Evolutionary conservation across 2,888 invertebrate genomes (phyloP).

Genomic region (Leucania comma): DNA sequence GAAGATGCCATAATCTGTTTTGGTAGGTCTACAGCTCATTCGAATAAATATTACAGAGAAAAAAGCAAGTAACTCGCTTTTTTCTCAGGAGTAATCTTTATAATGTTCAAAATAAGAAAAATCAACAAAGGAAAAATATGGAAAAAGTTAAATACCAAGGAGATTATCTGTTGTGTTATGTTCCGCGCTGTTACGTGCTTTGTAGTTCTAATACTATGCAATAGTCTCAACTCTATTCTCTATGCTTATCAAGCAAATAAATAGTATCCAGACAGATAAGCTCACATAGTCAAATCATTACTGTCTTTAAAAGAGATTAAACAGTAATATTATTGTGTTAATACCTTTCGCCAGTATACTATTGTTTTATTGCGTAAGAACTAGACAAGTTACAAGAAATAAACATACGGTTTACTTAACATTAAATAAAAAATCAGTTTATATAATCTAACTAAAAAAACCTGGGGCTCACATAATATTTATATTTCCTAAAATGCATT

Average conservation of each 20-base stretch:
- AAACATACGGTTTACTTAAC: neutral
- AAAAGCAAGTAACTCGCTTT: no score
- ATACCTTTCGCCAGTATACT: neutral
- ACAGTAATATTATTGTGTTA: neutral
- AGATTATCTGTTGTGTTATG: neutral
- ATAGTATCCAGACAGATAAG: slow-evolving; percentile 9
- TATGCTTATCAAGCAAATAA: slow-evolving; percentile 8
- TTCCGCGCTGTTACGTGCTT: neutral
- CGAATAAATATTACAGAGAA: no score
- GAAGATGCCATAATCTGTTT: no score
- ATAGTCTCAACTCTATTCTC: neutral
- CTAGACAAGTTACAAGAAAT: neutral
- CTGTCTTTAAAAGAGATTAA: neutral
- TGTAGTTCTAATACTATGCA: neutral
- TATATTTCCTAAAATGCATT: no score
- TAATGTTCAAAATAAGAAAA: neutral
- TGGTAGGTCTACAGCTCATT: no score
- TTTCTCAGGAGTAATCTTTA: no score
- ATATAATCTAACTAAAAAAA: no score
- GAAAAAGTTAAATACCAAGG: no score
- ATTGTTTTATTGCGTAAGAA: neutral
- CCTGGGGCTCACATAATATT: no score
- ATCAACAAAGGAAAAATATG: neutral
- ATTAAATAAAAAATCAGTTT: no score
- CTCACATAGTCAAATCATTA: slow-evolving; percentile 7